These are phyloP conservation scores for Coptodon rendalli DNA, from an alignment of 2,113 vertebrate genomes.

Conservation along the genomic window DNA sequence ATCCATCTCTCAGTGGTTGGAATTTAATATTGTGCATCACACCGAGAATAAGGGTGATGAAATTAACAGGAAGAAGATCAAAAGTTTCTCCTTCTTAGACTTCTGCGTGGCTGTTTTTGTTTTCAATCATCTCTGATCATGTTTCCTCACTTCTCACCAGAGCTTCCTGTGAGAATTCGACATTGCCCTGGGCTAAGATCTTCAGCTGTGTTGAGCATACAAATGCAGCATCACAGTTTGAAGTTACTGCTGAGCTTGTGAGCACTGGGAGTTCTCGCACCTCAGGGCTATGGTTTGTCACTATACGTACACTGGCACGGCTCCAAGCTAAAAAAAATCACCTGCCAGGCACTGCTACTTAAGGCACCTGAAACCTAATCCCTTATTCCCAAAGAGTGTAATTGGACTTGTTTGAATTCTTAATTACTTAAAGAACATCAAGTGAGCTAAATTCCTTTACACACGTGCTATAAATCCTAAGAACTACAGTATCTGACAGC, in stretches of 20 bases:
- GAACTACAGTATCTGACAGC: not conserved
- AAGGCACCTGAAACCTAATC: not conserved
- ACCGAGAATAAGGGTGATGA: not conserved
- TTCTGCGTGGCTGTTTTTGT: slow-evolving; percentile 7
- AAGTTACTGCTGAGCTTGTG: slow-evolving; percentile 30
- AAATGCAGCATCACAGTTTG: slow-evolving; percentile 32
- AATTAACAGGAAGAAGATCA: slow-evolving; percentile 14
- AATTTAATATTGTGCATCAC: not conserved
- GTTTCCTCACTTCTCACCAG: slow-evolving; percentile 18
- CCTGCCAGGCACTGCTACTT: not conserved
- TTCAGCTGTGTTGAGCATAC: not conserved
- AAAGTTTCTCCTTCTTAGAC: not conserved
- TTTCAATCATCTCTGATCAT: slow-evolving; percentile 23
- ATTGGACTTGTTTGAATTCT: not conserved
- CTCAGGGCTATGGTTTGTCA: slow-evolving; percentile 9
- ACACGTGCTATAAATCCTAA: not conserved
- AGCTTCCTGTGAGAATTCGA: slow-evolving; percentile 33
- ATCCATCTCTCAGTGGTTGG: not conserved
- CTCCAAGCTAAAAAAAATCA: not conserved
- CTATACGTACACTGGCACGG: not conserved
- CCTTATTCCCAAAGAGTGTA: not conserved
- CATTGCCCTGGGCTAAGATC: slow-evolving; percentile 16
- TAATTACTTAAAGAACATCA: not conserved
- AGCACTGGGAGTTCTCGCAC: slow-evolving; percentile 15
- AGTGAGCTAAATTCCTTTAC: not conserved